A percentile compares a stretch with the other conserved stretches of the same genome.
These are phyloP conservation scores for Pipa parva DNA, from an alignment of 2,113 vertebrate genomes.

Conservation along the genomic window DNA sequence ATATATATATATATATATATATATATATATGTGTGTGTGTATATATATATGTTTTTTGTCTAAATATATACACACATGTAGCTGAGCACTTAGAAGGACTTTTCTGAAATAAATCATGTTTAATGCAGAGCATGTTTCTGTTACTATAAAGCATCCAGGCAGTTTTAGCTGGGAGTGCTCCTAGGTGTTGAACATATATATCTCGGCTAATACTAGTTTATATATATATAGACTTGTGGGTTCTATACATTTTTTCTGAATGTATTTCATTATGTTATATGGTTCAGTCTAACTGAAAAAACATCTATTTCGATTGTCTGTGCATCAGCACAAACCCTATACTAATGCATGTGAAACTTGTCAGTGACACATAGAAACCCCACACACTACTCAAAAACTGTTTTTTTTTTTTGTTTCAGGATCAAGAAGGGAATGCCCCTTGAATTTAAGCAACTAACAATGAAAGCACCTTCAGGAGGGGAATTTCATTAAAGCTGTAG, in stretches of 20 bases:
- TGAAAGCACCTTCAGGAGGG: conserved; percentile 64
- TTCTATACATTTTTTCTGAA: no score
- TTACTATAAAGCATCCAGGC: no score
- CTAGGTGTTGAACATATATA: no score
- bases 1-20: background rate
- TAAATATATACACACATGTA: no score
- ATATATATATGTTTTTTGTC: background rate
- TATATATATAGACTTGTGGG: no score
- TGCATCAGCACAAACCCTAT: background rate
- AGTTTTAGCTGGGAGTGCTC: no score
- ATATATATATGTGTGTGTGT: background rate
- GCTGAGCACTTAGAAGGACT: no score
- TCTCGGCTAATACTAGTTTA: no score
- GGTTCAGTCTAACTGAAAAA: no score
- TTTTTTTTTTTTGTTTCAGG: conserved; percentile 51
- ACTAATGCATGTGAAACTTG: background rate
- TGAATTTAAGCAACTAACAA: conserved; percentile 47
- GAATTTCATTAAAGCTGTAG: conserved; percentile 58
- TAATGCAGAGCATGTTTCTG: no score
- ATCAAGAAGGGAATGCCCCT: conserved; percentile 59
- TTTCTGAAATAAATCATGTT: no score
- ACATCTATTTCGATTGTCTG: background rate
- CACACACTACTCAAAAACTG: background rate
- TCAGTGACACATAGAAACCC: conserved; percentile 17
- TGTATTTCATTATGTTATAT: no score